phyloP scores from a whole-genome alignment of 2,888 invertebrate genomes.

The Drosophila yooni region DNA sequence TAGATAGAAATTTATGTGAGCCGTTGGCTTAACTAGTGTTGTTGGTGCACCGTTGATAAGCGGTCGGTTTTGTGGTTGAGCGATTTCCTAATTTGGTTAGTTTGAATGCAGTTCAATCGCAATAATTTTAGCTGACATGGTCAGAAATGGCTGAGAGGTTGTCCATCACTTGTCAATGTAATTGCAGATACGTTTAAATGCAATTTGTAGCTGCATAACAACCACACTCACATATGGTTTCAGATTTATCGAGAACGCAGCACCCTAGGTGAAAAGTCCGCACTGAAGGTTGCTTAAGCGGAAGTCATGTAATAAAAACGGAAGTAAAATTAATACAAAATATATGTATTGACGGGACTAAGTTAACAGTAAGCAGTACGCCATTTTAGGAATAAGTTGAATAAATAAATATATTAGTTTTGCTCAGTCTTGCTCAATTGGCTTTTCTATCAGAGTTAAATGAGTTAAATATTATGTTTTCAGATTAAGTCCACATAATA shows the following conservation, averaged over 20 bases:
- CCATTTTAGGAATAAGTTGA: background rate
- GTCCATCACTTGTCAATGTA: constrained; percentile 18
- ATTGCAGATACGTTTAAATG: constrained; percentile 36
- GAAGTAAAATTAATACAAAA: background rate
- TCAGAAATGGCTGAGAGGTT: constrained; percentile 52
- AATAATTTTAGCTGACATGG: constrained; percentile 56
- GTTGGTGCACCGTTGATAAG: background rate
- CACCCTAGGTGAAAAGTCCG: background rate
- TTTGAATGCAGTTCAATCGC: constrained; percentile 57
- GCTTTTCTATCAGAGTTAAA: constrained; percentile 60
- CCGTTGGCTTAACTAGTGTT: background rate
- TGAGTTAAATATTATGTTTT: constrained; percentile 75
- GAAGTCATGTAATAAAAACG: background rate
- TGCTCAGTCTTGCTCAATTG: background rate
- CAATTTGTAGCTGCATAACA: constrained; percentile 10
- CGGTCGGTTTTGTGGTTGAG: constrained; percentile 12
- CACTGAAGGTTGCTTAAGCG: background rate
- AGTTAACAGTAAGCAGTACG: background rate
- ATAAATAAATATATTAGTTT: background rate
- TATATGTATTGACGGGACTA: background rate
- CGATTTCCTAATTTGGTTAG: constrained; percentile 42
- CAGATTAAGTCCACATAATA: constrained; percentile 60
- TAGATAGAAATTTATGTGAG: background rate
- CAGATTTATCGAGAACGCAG: background rate
- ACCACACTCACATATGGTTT: background rate